A percentile compares a stretch with the other conserved stretches of the same genome.
Conservation (phyloP, 2,797 vertebrate genomes). For the Kryptolebias ocellatus region DNA sequence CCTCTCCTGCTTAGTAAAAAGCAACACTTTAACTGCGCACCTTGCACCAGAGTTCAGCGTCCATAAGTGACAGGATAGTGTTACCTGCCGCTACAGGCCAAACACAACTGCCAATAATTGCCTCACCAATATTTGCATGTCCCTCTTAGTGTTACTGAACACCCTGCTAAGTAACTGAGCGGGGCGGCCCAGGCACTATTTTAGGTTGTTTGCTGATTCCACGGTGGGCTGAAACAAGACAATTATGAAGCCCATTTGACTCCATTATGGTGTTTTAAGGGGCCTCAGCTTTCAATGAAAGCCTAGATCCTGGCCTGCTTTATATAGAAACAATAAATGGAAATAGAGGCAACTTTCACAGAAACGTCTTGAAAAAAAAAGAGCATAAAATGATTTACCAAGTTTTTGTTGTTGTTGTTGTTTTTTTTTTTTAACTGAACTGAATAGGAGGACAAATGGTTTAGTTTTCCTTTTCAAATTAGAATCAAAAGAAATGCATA, state of each 20-base stretch:
- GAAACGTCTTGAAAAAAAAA: constrained; percentile 10
- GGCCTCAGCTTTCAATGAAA: constrained; percentile 61
- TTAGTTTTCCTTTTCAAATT: no score
- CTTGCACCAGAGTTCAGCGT: constrained; percentile 71
- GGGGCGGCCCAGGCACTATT: constrained; percentile 66
- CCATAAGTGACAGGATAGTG: constrained; percentile 82
- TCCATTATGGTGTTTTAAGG: constrained; percentile 66
- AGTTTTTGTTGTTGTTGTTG: neutral
- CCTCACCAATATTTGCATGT: constrained; percentile 85
- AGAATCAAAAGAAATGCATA: no score
- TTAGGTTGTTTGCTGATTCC: constrained; percentile 80
- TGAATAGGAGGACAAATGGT: no score
- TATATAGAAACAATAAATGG: constrained; percentile 12
- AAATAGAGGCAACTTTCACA: constrained; percentile 18
- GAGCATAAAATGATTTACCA: constrained; percentile 2
- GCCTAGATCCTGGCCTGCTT: constrained; percentile 29
- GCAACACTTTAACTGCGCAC: constrained; percentile 63
- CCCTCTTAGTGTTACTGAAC: constrained; percentile 81
- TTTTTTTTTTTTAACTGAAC: no score
- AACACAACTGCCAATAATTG: constrained; percentile 81
- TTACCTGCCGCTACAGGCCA: constrained; percentile 82
- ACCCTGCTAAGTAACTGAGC: constrained; percentile 79
- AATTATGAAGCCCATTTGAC: constrained; percentile 79
- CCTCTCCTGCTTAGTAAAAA: constrained; percentile 73
- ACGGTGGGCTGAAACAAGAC: constrained; percentile 68